phyloP scores from a whole-genome alignment of 2,797 vertebrate species.

The Hemibagrus guttatus region DNA sequence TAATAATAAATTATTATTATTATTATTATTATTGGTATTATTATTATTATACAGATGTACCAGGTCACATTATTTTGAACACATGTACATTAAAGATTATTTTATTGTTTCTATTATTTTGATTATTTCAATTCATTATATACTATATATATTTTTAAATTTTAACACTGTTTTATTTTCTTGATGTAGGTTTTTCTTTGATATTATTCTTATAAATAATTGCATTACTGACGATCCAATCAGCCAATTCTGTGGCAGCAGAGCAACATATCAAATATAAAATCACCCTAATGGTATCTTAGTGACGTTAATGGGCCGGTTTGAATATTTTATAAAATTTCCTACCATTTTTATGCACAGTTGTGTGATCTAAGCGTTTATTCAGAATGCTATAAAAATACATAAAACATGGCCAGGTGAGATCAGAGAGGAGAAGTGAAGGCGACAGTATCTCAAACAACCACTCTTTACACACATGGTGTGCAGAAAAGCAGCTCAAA shows the following conservation, averaged over 20 bases:
- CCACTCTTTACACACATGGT: background rate
- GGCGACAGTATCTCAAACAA: background rate
- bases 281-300: background rate
- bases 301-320: background rate
- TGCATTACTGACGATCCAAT: background rate
- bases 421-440: background rate
- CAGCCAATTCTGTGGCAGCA: background rate
- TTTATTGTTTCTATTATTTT: too few species aligned
- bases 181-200: too few species aligned
- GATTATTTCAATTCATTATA: too few species aligned
- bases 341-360: too few species aligned
- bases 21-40: too few species aligned
- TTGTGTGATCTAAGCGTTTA: too few species aligned
- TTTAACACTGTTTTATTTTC: too few species aligned
- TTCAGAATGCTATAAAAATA: background rate
- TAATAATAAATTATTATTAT: too few species aligned
- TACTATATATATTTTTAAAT: too few species aligned
- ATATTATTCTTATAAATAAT: too few species aligned
- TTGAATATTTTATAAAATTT: background rate
- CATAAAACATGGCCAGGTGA: background rate
- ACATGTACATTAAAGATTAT: too few species aligned
- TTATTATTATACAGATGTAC: too few species aligned
- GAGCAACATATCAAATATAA: background rate
- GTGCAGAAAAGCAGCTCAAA: background rate
- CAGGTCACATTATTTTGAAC: background rate